phyloP scores from a whole-genome alignment of 2,888 invertebrate species.

The Cataglyphis livida region DNA sequence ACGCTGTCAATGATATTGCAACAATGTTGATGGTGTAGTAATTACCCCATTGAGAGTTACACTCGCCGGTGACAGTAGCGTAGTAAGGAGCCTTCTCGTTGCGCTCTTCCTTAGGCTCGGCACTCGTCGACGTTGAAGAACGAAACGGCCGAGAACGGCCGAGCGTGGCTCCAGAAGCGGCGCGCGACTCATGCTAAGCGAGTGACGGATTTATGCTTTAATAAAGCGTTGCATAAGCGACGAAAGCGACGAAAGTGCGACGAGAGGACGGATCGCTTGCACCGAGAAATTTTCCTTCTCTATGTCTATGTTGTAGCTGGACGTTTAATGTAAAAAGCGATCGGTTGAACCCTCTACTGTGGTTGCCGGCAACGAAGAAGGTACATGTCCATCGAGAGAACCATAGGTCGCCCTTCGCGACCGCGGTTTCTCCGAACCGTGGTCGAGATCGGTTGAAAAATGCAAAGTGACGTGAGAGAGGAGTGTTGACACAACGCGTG shows the following conservation, averaged over 20 bases:
- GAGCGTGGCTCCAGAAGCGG: slow-evolving; percentile 64
- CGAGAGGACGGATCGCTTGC: slow-evolving; percentile 23
- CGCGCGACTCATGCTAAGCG: slow-evolving; percentile 75
- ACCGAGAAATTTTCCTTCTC: neutral
- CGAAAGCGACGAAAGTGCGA: slow-evolving; percentile 18
- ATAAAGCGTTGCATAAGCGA: slow-evolving; percentile 66
- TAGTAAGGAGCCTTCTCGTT: neutral
- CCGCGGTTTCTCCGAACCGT: neutral
- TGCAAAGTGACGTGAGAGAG: slow-evolving; percentile 6
- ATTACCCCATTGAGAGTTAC: neutral
- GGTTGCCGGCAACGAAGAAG: slow-evolving; percentile 35
- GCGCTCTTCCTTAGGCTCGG: neutral
- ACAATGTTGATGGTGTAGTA: neutral
- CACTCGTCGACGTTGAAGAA: slow-evolving; percentile 53
- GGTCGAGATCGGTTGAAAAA: slow-evolving; percentile 53
- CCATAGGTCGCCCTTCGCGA: slow-evolving; percentile 57
- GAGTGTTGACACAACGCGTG: slow-evolving; percentile 5
- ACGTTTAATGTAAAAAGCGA: neutral
- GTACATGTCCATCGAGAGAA: slow-evolving; percentile 35
- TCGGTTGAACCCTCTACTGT: neutral
- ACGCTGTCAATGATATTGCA: neutral
- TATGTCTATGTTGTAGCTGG: neutral
- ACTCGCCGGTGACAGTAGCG: slow-evolving; percentile 26
- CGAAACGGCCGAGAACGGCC: slow-evolving; percentile 57
- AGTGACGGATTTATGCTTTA: slow-evolving; percentile 67